Evolutionary conservation across 2,113 vertebrate species (phyloP).

Genomic region (Sakesphorus luctuosus): DNA sequence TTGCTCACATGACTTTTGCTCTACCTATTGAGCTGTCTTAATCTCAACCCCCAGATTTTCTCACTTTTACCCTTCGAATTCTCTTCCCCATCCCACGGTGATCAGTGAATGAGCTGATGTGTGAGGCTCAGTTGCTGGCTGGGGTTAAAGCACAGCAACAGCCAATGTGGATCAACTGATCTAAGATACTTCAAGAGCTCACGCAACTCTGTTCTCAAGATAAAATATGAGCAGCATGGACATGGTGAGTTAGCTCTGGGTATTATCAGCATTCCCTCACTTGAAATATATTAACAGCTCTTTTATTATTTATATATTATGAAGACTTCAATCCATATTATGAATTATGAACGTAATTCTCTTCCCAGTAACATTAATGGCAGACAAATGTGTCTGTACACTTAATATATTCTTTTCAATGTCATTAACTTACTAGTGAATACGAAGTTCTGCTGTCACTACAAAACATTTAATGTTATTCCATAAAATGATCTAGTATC

Average conservation of each 20-base stretch:
- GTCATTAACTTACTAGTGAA: conserved; percentile 10
- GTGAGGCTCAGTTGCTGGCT: not conserved
- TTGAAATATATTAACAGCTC: conserved; percentile 31
- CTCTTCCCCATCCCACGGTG: not conserved
- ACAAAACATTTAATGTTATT: conserved; percentile 42
- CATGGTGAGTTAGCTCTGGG: conserved; percentile 30
- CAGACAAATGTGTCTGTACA: conserved; percentile 3
- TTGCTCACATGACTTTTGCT: not conserved
- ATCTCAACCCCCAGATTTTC: not conserved
- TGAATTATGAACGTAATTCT: conserved; percentile 31
- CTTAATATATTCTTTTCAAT: conserved; percentile 27
- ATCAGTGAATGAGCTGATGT: not conserved
- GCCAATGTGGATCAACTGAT: not conserved
- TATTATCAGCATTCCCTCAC: conserved; percentile 11
- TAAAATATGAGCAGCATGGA: conserved; percentile 8
- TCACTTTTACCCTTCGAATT: not conserved
- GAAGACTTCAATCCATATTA: not conserved
- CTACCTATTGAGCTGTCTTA: not conserved
- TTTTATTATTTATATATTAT: conserved; percentile 36
- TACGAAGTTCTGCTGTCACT: conserved; percentile 30
- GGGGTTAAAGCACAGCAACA: not conserved
- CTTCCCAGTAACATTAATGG: conserved; percentile 4
- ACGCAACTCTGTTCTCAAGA: not conserved
- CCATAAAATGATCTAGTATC: not conserved
- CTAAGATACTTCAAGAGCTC: not conserved